phyloP scores from a whole-genome alignment of 1,140 invertebrate genomes.

The Bombus confusus region DNA sequence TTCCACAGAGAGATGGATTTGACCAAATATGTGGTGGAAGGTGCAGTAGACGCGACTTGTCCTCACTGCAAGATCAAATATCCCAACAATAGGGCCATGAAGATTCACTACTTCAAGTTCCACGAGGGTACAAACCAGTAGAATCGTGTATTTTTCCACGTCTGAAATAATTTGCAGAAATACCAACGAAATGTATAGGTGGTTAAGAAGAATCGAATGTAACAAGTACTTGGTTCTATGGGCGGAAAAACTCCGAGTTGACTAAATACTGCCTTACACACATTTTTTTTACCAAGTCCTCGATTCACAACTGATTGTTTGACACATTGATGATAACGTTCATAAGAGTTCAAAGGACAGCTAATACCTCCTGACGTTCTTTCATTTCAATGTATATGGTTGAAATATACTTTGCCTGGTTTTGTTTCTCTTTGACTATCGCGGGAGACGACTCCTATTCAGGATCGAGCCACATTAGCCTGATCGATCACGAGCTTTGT shows the following conservation, averaged over 20 bases:
- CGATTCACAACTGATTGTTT: not conserved
- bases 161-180: too few species aligned
- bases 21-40: conserved; percentile 71
- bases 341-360: not conserved
- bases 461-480: not conserved
- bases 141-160: not conserved
- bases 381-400: not conserved
- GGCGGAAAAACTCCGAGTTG: not conserved
- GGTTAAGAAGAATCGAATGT: not conserved
- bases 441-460: not conserved
- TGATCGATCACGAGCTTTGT: conserved; percentile 18
- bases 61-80: conserved; percentile 79
- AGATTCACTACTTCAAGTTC: conserved; percentile 80
- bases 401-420: not conserved
- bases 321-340: not conserved
- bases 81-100: conserved; percentile 78
- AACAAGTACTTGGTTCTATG: not conserved
- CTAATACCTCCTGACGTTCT: not conserved
- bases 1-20: conserved; percentile 75
- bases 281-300: not conserved
- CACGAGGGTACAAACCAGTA: conserved; percentile 68
- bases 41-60: conserved; percentile 71
- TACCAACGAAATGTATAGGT: not conserved
- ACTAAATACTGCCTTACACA: not conserved
- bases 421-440: not conserved